phyloP scores from a whole-genome alignment of 2,797 vertebrate genomes.

The Salarias fasciatus region DNA sequence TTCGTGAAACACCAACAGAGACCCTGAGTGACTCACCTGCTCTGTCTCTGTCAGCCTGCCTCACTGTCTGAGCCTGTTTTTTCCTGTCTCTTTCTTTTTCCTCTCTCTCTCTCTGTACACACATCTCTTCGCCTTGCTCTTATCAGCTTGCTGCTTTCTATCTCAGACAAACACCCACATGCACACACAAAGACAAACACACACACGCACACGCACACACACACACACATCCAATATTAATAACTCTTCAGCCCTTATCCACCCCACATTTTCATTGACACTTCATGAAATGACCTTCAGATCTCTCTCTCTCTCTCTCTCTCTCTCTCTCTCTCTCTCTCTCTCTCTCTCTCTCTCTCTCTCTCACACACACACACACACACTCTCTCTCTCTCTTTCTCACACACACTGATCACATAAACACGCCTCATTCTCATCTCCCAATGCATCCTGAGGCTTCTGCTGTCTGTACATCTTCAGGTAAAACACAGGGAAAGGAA shows the following conservation, averaged over 20 bases:
- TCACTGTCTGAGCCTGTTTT: slow-evolving; percentile 45
- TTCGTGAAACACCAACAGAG: slow-evolving; percentile 24
- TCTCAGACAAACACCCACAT: slow-evolving; percentile 11
- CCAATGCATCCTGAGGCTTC: too few relatives aligned
- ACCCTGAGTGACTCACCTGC: slow-evolving; percentile 62
- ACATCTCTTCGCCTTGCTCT: slow-evolving; percentile 16
- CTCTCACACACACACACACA: too few relatives aligned
- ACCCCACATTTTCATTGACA: slow-evolving; percentile 47
- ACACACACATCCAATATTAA: slow-evolving; percentile 52
- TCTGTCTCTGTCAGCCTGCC: slow-evolving; percentile 52
- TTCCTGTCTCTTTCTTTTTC: background rate
- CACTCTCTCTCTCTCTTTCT: too few relatives aligned
- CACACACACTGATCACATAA: too few relatives aligned
- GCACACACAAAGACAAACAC: background rate
- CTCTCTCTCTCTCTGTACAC: slow-evolving; percentile 11
- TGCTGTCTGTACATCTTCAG: slow-evolving; percentile 25
- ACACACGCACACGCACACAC: slow-evolving; percentile 5
- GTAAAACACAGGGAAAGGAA: slow-evolving; percentile 18
- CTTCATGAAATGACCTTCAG: slow-evolving; percentile 66
- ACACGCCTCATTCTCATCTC: slow-evolving; percentile 17
- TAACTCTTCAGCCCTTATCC: slow-evolving; percentile 26
- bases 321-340: too few relatives aligned
- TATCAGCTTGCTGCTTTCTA: slow-evolving; percentile 33
- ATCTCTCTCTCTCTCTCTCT: slow-evolving; percentile 26
- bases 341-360: too few relatives aligned